phyloP scores from a whole-genome alignment of 2,113 vertebrate genomes.

The Dermatemys mawii region DNA sequence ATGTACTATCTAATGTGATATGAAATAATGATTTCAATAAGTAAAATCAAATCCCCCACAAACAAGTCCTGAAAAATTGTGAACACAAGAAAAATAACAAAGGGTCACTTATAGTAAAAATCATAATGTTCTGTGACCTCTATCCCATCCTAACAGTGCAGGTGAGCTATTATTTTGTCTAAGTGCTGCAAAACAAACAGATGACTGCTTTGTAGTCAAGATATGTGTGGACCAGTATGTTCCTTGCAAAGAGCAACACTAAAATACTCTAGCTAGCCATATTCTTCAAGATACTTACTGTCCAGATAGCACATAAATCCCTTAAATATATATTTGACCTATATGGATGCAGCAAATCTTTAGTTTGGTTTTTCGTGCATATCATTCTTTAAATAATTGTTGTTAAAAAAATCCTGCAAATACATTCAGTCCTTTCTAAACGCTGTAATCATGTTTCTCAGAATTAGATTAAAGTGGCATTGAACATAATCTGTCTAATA shows the following conservation, averaged over 20 bases:
- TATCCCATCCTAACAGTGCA: not conserved
- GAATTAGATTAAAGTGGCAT: not conserved
- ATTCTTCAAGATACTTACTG: not conserved
- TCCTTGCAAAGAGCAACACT: not conserved
- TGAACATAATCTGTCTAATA: not conserved
- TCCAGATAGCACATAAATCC: not conserved
- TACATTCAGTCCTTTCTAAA: not conserved
- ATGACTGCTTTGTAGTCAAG: not conserved
- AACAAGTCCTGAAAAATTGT: not conserved
- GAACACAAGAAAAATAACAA: not conserved
- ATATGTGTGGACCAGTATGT: not conserved
- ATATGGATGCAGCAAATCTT: not conserved
- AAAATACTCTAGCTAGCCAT: not conserved
- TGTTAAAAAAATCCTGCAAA: not conserved
- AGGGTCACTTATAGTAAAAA: not conserved
- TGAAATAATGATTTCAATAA: not conserved
- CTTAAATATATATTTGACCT: not conserved
- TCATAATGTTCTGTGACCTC: not conserved
- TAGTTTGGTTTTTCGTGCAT: not conserved
- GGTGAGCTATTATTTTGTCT: not conserved
- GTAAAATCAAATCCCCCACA: too few relatives aligned
- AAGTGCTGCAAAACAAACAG: not conserved
- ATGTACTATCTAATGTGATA: not conserved
- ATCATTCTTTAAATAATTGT: conserved; percentile 3
- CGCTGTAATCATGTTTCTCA: not conserved